Evolutionary conservation across 2,888 invertebrate species (phyloP).

Genomic region (Caenorhabditis imperialis): DNA sequence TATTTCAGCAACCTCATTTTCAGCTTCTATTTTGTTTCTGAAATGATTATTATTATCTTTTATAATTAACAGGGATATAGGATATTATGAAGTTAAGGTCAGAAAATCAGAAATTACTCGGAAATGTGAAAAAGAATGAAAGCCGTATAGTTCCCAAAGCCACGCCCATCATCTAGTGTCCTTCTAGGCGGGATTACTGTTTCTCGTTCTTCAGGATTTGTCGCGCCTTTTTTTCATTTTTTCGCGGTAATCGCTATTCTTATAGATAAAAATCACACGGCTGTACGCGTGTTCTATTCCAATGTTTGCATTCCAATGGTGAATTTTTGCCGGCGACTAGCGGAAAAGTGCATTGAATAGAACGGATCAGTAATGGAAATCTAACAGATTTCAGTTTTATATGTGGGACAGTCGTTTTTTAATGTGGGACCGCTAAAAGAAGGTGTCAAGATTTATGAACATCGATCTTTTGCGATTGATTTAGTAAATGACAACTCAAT

Average conservation of each 20-base stretch:
- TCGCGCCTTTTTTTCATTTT: constrained; percentile 43
- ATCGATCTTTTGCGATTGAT: constrained; percentile 32
- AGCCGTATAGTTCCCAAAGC: background rate
- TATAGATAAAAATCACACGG: constrained; percentile 23
- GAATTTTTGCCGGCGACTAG: constrained; percentile 24
- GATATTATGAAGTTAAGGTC: too few relatives aligned
- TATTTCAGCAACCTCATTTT: background rate
- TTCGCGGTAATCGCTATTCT: constrained; percentile 1
- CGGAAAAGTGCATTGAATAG: background rate
- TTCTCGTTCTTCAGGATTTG: constrained; percentile 22
- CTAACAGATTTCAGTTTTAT: constrained; percentile 41
- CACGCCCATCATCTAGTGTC: too few relatives aligned
- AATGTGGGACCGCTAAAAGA: background rate
- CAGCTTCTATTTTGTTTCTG: too few relatives aligned
- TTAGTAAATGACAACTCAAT: too few relatives aligned
- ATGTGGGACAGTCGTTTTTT: constrained; percentile 29
- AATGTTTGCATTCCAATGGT: constrained; percentile 57
- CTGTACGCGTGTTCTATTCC: constrained; percentile 20
- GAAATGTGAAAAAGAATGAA: constrained; percentile 1
- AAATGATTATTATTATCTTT: too few relatives aligned
- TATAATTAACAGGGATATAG: too few relatives aligned
- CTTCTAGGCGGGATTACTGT: background rate
- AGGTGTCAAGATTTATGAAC: constrained; percentile 46
- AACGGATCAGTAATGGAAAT: constrained; percentile 10
- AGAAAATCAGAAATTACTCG: too few relatives aligned